phyloP scores from a whole-genome alignment of 1,140 invertebrate species.

The Helicoverpa armigera region DNA sequence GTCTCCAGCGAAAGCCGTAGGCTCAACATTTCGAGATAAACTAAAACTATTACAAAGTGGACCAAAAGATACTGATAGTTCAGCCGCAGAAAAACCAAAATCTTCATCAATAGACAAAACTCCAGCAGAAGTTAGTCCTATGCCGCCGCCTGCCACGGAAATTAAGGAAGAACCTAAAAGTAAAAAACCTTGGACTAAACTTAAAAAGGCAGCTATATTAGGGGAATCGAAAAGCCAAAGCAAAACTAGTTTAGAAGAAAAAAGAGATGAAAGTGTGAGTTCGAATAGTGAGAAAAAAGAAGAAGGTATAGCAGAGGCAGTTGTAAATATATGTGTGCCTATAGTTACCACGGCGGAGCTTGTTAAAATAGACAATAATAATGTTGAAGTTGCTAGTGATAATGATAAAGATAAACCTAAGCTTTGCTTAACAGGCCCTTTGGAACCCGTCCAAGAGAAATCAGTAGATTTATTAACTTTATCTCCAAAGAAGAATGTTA shows the following conservation, averaged over 20 bases:
- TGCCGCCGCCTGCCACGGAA: constrained; percentile 64
- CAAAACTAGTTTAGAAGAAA: constrained; percentile 74
- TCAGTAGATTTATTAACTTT: constrained; percentile 77
- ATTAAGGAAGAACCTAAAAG: constrained; percentile 71
- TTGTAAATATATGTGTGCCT: constrained; percentile 74
- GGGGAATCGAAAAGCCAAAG: constrained; percentile 79
- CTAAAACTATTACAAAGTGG: constrained; percentile 81
- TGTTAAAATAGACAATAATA: constrained; percentile 83
- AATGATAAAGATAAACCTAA: constrained; percentile 75
- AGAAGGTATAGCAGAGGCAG: constrained; percentile 62
- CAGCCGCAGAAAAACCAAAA: constrained; percentile 71
- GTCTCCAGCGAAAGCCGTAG: constrained; percentile 83
- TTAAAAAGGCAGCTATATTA: constrained; percentile 87
- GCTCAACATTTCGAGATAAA: constrained; percentile 83
- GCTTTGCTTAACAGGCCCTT: constrained; percentile 73
- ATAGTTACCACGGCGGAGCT: constrained; percentile 79
- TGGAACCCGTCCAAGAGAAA: constrained; percentile 78
- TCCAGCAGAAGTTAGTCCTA: constrained; percentile 64
- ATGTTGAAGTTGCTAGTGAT: constrained; percentile 71
- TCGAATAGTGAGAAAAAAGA: constrained; percentile 56
- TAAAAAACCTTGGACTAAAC: constrained; percentile 87
- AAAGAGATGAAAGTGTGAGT: constrained; percentile 62
- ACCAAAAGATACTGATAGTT: constrained; percentile 70
- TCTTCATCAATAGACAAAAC: constrained; percentile 65
- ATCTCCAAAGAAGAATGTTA: constrained; percentile 72